Percentiles rank a stretch among this genome's conserved stretches.
Conservation (phyloP, 2,888 invertebrate species). For the Disparrhopalites patrizii region DNA sequence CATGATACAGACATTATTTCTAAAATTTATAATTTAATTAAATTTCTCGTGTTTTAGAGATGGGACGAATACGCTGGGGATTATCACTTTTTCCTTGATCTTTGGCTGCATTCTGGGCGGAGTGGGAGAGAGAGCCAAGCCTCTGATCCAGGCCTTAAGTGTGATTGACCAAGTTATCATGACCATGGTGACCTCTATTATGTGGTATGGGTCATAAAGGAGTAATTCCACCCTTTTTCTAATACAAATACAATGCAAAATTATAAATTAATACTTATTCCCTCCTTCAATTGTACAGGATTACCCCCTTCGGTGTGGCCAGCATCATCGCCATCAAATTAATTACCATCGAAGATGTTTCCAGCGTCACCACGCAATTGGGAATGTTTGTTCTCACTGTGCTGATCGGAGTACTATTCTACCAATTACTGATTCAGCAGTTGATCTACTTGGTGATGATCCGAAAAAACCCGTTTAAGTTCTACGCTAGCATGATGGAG, state of each 20-base stretch:
- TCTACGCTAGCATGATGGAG: constrained; percentile 77
- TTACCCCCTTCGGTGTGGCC: constrained; percentile 1
- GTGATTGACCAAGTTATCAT: constrained; percentile 85
- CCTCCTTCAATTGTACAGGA: constrained; percentile 5
- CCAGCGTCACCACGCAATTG: constrained; percentile 52
- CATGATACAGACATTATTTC: constrained; percentile 19
- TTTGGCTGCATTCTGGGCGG: constrained; percentile 85
- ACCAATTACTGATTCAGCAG: constrained; percentile 88
- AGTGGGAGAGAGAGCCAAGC: constrained; percentile 71
- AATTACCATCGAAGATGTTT: constrained; percentile 5
- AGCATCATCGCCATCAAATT: constrained; percentile 8
- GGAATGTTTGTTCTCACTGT: constrained; percentile 93
- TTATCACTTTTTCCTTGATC: constrained; percentile 84
- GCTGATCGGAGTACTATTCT: constrained; percentile 77
- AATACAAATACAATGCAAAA: not conserved
- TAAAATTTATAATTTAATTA: not conserved
- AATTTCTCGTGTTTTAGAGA: constrained; percentile 56
- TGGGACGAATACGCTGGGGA: constrained; percentile 78
- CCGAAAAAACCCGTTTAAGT: constrained; percentile 74
- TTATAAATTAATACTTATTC: not conserved
- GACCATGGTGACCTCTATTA: constrained; percentile 83
- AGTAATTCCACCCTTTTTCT: not conserved
- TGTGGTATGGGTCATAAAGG: constrained; percentile 59
- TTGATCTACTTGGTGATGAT: constrained; percentile 76
- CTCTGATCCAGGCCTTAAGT: constrained; percentile 76